Conservation (phyloP, 1,140 invertebrate genomes). For the Centruroides vittatus region DNA sequence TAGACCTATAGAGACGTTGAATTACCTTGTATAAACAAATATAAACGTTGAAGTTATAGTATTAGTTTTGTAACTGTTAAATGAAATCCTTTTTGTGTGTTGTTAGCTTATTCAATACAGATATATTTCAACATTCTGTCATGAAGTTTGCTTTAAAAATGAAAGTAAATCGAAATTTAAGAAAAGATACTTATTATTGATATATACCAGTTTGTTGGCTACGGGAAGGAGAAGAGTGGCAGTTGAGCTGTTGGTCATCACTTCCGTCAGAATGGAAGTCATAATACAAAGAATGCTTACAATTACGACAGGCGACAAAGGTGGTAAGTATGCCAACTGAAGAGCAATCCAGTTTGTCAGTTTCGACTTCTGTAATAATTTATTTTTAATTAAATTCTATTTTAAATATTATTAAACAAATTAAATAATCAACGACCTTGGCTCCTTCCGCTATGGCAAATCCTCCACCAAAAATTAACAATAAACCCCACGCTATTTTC, state of each 20-base stretch:
- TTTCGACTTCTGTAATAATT: constrained; percentile 38
- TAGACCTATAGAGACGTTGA: no score
- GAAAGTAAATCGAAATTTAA: no score
- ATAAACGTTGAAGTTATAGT: no score
- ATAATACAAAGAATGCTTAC: constrained; percentile 28
- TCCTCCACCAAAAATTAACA: constrained; percentile 30
- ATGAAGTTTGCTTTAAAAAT: no score
- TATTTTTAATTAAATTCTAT: no score
- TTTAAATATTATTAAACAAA: no score
- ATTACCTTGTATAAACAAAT: no score
- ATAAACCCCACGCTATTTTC: constrained; percentile 27
- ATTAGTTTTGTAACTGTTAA: no score
- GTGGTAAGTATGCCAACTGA: constrained; percentile 29
- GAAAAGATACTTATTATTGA: background rate
- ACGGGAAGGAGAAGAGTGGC: constrained; percentile 71
- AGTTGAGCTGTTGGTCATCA: constrained; percentile 68
- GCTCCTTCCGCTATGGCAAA: constrained; percentile 27
- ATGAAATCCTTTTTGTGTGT: no score
- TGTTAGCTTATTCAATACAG: no score
- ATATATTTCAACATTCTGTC: no score
- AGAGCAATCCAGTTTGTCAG: constrained; percentile 57
- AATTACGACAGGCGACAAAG: constrained; percentile 24
- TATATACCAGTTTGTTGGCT: constrained; percentile 52
- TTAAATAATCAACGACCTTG: background rate
- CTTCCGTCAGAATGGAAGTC: constrained; percentile 49